These are phyloP conservation scores for Drosophila oshimai DNA, from an alignment of 1,140 invertebrate species.

Conservation along the genomic window DNA sequence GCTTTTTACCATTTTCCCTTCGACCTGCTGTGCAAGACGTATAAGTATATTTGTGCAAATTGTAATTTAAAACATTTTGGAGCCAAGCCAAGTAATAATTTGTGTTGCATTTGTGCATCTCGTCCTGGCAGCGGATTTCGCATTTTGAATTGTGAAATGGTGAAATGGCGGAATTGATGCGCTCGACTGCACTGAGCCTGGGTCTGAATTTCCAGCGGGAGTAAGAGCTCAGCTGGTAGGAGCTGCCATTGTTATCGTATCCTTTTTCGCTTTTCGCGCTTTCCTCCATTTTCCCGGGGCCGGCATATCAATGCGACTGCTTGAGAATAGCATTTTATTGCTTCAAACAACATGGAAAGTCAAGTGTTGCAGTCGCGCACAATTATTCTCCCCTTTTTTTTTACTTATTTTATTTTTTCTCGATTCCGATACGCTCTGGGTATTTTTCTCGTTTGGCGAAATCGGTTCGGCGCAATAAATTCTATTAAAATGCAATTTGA, in stretches of 20 bases:
- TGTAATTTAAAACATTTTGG: constrained; percentile 80
- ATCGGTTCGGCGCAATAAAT: constrained; percentile 76
- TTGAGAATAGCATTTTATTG: constrained; percentile 73
- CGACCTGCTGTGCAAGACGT: constrained; percentile 31
- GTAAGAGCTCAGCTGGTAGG: constrained; percentile 9
- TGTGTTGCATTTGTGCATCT: constrained; percentile 57
- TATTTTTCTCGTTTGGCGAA: constrained; percentile 27
- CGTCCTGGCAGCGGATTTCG: constrained; percentile 53
- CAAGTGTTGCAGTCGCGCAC: constrained; percentile 73
- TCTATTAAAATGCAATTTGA: constrained; percentile 81
- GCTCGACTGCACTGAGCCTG: constrained; percentile 55
- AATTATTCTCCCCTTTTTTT: constrained; percentile 45
- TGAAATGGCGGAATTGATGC: constrained; percentile 69
- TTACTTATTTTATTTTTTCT: neutral
- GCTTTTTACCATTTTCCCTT: neutral
- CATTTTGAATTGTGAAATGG: constrained; percentile 62
- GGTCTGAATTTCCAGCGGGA: neutral
- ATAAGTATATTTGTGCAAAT: constrained; percentile 58
- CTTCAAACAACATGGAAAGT: constrained; percentile 74
- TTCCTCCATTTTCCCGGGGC: neutral
- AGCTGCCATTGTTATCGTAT: constrained; percentile 61
- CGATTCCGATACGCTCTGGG: constrained; percentile 8
- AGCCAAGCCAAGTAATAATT: constrained; percentile 73
- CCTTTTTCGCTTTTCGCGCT: constrained; percentile 32
- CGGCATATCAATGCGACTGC: constrained; percentile 53